Conservation (phyloP, 2,888 invertebrate genomes). For the Labia minor region DNA sequence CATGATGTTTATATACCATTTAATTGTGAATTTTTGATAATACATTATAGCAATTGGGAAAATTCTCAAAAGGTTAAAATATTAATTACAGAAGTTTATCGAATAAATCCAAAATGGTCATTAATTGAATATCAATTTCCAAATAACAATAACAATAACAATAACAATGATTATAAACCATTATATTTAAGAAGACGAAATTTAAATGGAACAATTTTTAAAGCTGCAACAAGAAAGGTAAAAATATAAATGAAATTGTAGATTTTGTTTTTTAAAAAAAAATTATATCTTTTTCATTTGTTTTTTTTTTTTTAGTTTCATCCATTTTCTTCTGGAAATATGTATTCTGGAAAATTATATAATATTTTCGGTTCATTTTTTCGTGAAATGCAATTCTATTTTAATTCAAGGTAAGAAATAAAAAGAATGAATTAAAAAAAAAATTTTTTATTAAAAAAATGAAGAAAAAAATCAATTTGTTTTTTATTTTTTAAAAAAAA, state of each 20-base stretch:
- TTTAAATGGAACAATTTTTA: neutral
- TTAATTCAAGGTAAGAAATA: neutral
- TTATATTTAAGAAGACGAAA: neutral
- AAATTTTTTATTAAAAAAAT: no score
- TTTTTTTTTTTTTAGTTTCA: neutral
- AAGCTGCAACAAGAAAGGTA: neutral
- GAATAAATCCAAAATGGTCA: neutral
- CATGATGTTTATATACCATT: neutral
- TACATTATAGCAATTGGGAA: no score
- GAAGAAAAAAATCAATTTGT: no score
- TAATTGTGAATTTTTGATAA: conserved; percentile 13
- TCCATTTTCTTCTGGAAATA: neutral
- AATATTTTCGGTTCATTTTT: neutral
- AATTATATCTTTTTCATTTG: neutral
- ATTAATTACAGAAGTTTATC: conserved; percentile 17
- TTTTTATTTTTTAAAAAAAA: no score
- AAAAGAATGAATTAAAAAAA: no score
- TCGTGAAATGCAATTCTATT: neutral
- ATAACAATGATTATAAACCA: neutral
- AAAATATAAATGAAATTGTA: neutral
- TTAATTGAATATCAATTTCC: no score
- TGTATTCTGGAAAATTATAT: neutral
- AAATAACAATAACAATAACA: no score
- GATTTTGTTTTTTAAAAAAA: neutral
- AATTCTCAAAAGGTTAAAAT: no score